A percentile compares a stretch with the other conserved stretches of the same genome.
Conservation (phyloP, 2,888 invertebrate genomes). For the Lymantria dispar region DNA sequence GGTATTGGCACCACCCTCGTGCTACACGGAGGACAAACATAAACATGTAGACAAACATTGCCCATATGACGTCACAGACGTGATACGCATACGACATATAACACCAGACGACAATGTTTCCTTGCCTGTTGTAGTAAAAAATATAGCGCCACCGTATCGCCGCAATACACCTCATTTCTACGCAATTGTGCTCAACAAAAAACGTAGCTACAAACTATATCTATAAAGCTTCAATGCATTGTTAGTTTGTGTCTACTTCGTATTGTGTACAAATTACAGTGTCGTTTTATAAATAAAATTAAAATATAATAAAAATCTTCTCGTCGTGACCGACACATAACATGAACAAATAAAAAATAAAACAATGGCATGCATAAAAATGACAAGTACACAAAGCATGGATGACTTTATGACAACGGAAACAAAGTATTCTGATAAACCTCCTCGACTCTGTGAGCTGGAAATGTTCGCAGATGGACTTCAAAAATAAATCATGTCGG, state of each 20-base stretch:
- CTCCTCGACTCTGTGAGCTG: constrained; percentile 27
- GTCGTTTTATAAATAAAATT: constrained; percentile 49
- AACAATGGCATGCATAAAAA: constrained; percentile 72
- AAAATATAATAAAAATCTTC: constrained; percentile 43
- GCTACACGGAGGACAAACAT: constrained; percentile 87
- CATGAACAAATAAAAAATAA: constrained; percentile 62
- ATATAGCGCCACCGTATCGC: constrained; percentile 71
- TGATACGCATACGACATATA: constrained; percentile 37
- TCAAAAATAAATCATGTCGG: constrained; percentile 78
- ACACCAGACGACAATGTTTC: constrained; percentile 35
- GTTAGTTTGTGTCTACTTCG: constrained; percentile 68
- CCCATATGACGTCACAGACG: constrained; percentile 62
- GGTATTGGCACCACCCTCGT: constrained; percentile 95
- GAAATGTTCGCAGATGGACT: constrained; percentile 63
- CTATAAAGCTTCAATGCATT: constrained; percentile 55
- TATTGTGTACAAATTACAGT: constrained; percentile 64
- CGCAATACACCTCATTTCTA: constrained; percentile 40
- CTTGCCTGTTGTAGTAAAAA: constrained; percentile 80
- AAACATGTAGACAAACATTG: constrained; percentile 74
- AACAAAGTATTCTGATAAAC: constrained; percentile 35
- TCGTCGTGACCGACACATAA: constrained; percentile 49
- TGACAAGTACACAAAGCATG: constrained; percentile 58
- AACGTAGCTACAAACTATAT: constrained; percentile 50
- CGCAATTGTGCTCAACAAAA: constrained; percentile 42
- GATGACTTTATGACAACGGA: constrained; percentile 35